Evolutionary conservation across 2,888 invertebrate species (phyloP).

Genomic region (Agrochola macilenta): DNA sequence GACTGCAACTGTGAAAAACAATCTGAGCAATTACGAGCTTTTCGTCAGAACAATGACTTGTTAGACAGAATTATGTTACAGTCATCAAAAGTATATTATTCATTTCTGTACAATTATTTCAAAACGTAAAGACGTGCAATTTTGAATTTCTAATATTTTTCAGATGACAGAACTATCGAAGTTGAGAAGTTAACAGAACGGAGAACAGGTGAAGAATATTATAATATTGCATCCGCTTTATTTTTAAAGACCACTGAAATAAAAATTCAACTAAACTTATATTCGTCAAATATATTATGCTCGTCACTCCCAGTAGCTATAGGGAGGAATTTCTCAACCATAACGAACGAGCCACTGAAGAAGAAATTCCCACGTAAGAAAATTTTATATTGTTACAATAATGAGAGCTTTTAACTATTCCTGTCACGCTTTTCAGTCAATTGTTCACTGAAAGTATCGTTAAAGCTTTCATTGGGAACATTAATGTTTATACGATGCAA

Average conservation of each 20-base stretch:
- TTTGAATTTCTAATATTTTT: background rate
- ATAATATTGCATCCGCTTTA: background rate
- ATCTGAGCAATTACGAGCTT: background rate
- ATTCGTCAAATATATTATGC: background rate
- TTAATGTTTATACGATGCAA: background rate
- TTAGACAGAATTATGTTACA: background rate
- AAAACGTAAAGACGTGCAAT: too few relatives aligned
- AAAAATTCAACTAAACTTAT: background rate
- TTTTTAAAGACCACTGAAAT: background rate
- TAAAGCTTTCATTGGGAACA: background rate
- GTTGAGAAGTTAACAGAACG: accelerated
- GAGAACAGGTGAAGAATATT: background rate
- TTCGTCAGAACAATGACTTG: background rate
- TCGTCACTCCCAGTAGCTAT: background rate
- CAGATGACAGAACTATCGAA: background rate
- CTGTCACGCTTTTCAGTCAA: background rate
- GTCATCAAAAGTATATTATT: background rate
- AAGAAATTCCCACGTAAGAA: background rate
- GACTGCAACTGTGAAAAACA: background rate
- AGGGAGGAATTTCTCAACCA: accelerated
- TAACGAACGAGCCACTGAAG: background rate
- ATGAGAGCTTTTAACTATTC: background rate
- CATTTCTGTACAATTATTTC: background rate
- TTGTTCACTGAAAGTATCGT: background rate
- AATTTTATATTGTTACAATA: background rate